A percentile compares a stretch with the other conserved stretches of the same genome.
Evolutionary conservation across 2,113 vertebrate genomes (phyloP).

Genomic region (Prietella phreatophila): DNA sequence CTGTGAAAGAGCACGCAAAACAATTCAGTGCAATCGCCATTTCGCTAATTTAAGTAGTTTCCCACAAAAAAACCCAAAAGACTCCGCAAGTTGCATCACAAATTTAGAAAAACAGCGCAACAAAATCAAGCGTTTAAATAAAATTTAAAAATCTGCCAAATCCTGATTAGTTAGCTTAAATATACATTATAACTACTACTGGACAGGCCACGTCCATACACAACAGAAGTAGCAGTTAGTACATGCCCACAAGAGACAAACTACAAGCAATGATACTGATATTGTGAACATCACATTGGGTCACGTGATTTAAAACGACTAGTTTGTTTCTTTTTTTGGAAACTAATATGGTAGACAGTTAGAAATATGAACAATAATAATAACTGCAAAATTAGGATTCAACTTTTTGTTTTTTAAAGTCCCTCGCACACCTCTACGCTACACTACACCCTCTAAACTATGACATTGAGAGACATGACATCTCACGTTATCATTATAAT

Average conservation of each 20-base stretch:
- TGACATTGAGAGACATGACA: conserved; percentile 64
- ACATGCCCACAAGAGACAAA: neutral
- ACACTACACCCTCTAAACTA: conserved; percentile 66
- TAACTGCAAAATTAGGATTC: neutral
- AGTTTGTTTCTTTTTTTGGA: neutral
- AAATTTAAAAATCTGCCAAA: too few relatives aligned
- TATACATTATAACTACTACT: neutral
- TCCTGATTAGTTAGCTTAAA: neutral
- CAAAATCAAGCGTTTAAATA: too few relatives aligned
- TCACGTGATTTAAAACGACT: neutral
- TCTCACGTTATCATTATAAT: neutral
- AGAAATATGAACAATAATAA: neutral
- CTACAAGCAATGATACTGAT: neutral
- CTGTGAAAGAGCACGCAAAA: too few relatives aligned
- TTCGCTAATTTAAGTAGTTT: too few relatives aligned
- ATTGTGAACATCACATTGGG: neutral
- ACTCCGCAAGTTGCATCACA: too few relatives aligned
- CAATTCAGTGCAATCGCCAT: too few relatives aligned
- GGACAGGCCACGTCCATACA: neutral
- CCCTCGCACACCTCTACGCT: neutral
- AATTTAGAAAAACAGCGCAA: too few relatives aligned
- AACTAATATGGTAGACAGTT: neutral
- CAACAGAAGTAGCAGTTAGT: neutral
- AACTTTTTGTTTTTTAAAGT: neutral
- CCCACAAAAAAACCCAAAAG: too few relatives aligned